These are phyloP conservation scores for Silurus asotus DNA, from an alignment of 2,113 vertebrate species.

Conservation along the genomic window DNA sequence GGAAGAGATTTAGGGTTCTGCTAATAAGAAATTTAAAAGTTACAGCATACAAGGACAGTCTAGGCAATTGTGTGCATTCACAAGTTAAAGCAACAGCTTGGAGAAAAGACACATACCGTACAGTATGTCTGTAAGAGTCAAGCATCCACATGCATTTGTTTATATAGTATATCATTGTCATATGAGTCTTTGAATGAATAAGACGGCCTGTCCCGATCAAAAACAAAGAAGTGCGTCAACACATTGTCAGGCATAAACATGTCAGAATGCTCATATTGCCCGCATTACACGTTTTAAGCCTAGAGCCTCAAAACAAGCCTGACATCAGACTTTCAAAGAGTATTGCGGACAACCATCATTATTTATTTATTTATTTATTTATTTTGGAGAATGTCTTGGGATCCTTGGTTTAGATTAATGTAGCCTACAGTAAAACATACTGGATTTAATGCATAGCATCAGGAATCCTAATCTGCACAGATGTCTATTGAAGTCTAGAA, in stretches of 20 bases:
- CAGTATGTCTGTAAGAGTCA: neutral
- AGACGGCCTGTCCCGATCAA: neutral
- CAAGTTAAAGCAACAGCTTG: too few relatives aligned
- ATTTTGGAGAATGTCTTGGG: conserved; percentile 6
- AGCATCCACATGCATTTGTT: neutral
- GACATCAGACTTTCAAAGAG: conserved; percentile 32
- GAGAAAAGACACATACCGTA: neutral
- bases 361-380: neutral
- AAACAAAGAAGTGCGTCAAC: neutral
- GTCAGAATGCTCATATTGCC: neutral
- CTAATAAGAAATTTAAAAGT: neutral
- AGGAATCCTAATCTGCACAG: conserved; percentile 35
- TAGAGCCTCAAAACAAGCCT: conserved; percentile 12
- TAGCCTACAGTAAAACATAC: conserved; percentile 52
- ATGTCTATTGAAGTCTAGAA: conserved; percentile 58
- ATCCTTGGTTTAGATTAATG: conserved; percentile 28
- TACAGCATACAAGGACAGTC: neutral
- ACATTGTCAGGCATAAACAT: neutral
- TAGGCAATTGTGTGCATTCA: neutral
- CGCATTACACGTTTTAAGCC: conserved; percentile 15
- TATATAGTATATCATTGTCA: neutral
- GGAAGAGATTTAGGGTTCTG: neutral
- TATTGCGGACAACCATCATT: conserved; percentile 31
- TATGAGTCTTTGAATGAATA: too few relatives aligned
- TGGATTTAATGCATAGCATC: conserved; percentile 52